Base-by-base conservation (phyloP, 2,888 invertebrate genomes). In the Drosophila differens region DNA sequence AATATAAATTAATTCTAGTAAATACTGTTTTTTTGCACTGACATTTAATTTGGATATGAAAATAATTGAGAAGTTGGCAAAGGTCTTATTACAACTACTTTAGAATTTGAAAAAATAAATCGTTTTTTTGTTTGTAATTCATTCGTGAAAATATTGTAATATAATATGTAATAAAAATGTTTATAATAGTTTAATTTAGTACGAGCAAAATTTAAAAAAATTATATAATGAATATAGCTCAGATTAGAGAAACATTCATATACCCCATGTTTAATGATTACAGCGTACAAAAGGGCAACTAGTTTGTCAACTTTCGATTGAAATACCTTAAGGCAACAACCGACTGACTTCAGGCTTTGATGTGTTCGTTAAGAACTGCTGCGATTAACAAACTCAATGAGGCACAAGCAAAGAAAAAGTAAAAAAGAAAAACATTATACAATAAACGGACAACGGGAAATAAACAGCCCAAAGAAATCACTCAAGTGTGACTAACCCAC, bases 401-500 rank as follows among this genome's bases (percentile, higher is more conserved):
- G 57, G 22, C 60, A 41, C 39, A 58, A 47, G 28, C 35, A 64
- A 44, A 33, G 35, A 28, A 19, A 22, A 12, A 28, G 33, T 4
- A 19, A 49, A 39, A 37, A 22, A 53, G 35, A 33, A 54, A 33
- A 12, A 52, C 9, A 61, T n/a, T 35, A 10, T 33, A 54, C 32
- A 51, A 55, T 28, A 54, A 58, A 37, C 16, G 44, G 59, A 25
- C 44, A 44, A 55, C 5, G 35, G 52, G 4, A 51, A 52, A 58
- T n/a, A 41, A 55, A 47, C n/a, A 55, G 39, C 70, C 74, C 64
- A 70, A 74, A 61, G 75, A 63, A 75, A 59, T 54, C 87, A 72
- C 9, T 63, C 85, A 77, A 82, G 72, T 79, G 88, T 74, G 53
- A 60, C 70, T 81, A 89, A 89, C 79, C 44, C 52, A 60, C 37